Percentiles rank a stretch among this genome's conserved stretches.
These are phyloP conservation scores for Pectinophora gossypiella DNA, from an alignment of 1,140 invertebrate species.

Conservation along the genomic window DNA sequence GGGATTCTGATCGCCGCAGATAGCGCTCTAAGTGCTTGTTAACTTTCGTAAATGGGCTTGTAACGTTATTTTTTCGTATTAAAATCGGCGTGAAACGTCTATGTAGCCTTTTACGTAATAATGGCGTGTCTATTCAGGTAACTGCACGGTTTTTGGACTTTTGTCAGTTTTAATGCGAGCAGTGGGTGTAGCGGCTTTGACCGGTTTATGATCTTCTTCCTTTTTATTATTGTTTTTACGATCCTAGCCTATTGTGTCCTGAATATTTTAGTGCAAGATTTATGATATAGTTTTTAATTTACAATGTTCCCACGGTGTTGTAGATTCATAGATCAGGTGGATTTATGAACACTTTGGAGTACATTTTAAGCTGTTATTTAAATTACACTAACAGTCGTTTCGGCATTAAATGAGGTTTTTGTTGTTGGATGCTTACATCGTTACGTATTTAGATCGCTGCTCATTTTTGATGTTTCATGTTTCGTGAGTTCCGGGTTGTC, in stretches of 20 bases:
- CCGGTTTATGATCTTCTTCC: background rate
- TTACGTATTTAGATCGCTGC: too few relatives aligned
- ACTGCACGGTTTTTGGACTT: too few relatives aligned
- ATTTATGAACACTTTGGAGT: background rate
- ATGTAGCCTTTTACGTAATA: background rate
- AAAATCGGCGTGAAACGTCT: background rate
- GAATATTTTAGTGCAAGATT: background rate
- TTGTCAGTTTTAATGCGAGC: too few relatives aligned
- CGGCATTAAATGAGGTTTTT: too few relatives aligned
- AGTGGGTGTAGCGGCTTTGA: background rate
- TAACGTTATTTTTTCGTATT: background rate
- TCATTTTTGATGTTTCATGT: too few relatives aligned
- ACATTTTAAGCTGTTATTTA: too few relatives aligned
- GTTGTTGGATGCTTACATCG: too few relatives aligned
- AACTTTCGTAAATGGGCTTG: background rate
- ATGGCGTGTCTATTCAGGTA: background rate
- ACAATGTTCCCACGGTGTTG: constrained; percentile 4
- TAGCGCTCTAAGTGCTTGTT: background rate
- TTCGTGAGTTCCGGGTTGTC: too few relatives aligned
- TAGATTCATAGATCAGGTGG: constrained; percentile 10
- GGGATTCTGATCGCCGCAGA: background rate
- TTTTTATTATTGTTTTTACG: background rate
- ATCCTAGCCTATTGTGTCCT: background rate
- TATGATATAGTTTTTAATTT: background rate
- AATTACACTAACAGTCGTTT: too few relatives aligned